Evolutionary conservation across 2,113 vertebrate genomes (phyloP).

Genomic region (Beaufortia kweichowensis): DNA sequence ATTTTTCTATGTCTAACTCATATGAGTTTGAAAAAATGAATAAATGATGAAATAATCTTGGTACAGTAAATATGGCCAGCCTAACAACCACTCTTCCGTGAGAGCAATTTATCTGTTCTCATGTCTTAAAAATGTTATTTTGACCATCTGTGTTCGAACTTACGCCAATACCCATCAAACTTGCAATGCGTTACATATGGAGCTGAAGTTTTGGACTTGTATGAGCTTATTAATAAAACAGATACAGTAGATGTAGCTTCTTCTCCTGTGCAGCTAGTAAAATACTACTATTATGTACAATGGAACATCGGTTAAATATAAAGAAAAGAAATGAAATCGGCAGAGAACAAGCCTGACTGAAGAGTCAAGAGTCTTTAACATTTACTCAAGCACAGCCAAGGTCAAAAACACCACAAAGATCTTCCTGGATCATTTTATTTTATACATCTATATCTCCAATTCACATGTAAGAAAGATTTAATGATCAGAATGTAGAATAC

Average conservation of each 20-base stretch:
- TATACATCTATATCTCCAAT: too few relatives aligned
- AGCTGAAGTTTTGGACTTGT: neutral
- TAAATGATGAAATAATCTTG: neutral
- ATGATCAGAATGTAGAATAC: too few relatives aligned
- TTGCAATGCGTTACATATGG: slow-evolving; percentile 44
- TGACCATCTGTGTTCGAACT: slow-evolving; percentile 12
- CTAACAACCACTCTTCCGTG: neutral
- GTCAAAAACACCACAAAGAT: too few relatives aligned
- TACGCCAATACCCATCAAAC: slow-evolving; percentile 24
- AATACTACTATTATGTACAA: neutral
- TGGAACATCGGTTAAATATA: neutral
- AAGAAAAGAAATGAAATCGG: neutral
- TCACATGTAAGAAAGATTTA: too few relatives aligned
- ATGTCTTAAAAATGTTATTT: slow-evolving; percentile 18
- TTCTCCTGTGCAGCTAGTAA: neutral
- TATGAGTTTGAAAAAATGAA: too few relatives aligned
- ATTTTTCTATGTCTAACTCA: too few relatives aligned
- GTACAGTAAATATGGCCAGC: neutral
- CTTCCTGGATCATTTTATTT: too few relatives aligned
- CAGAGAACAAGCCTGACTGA: neutral
- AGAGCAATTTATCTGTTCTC: slow-evolving; percentile 7
- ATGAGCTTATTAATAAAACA: neutral
- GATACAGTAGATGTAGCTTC: neutral
- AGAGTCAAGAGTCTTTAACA: neutral
- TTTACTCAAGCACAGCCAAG: neutral